phyloP scores from a whole-genome alignment of 2,888 invertebrate genomes.

The Tanaodytes sp. region DNA sequence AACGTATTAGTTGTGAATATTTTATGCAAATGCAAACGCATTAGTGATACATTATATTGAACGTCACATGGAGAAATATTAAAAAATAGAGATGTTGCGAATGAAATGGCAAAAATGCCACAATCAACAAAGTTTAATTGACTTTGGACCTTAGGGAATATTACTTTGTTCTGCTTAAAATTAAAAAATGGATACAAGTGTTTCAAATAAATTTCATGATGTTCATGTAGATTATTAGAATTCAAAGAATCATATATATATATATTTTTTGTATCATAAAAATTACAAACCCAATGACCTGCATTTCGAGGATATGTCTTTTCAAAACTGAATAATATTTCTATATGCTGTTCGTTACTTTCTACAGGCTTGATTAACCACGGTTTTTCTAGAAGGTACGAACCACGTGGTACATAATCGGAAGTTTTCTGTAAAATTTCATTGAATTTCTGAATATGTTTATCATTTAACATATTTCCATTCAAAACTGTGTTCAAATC shows the following conservation, averaged over 20 bases:
- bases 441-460: constrained; percentile 6
- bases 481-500: too few species aligned
- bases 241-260: constrained; percentile 32
- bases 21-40: constrained; percentile 19
- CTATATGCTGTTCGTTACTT: constrained; percentile 19
- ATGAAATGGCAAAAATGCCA: constrained; percentile 20
- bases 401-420: constrained; percentile 15
- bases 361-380: constrained; percentile 17
- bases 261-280: constrained; percentile 15
- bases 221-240: constrained; percentile 7
- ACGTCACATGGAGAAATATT: background rate
- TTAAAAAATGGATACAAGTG: constrained; percentile 19
- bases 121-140: constrained; percentile 21
- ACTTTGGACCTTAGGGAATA: constrained; percentile 16
- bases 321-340: constrained; percentile 19
- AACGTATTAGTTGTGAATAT: constrained; percentile 10
- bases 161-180: constrained; percentile 1
- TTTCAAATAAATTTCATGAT: constrained; percentile 15
- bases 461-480: constrained; percentile 5
- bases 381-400: background rate
- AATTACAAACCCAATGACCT: constrained; percentile 26
- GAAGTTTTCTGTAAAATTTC: constrained; percentile 11
- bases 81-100: constrained; percentile 11
- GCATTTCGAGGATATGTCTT: background rate
- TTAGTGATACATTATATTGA: constrained; percentile 1